These are phyloP conservation scores for Promerops cafer DNA, from an alignment of 2,113 vertebrate genomes.

Conservation along the genomic window DNA sequence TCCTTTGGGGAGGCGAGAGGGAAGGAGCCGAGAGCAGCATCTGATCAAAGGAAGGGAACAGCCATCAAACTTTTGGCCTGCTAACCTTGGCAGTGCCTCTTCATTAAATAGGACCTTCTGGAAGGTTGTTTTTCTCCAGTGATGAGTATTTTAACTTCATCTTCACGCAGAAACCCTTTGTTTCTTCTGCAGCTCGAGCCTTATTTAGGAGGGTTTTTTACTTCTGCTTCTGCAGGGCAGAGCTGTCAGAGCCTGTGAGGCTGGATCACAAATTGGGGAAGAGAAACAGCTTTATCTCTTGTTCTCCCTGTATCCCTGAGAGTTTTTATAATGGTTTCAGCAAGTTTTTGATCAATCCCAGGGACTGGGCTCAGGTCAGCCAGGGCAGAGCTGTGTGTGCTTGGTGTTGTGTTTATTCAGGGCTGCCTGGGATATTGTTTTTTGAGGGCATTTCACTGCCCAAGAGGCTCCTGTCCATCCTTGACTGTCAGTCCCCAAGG, in stretches of 20 bases:
- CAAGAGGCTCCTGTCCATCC: neutral
- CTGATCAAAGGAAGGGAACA: constrained; percentile 19
- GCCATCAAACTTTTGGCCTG: neutral
- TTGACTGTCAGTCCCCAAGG: neutral
- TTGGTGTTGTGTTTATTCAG: neutral
- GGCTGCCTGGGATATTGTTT: neutral
- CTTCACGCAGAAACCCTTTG: neutral
- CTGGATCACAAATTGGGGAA: neutral
- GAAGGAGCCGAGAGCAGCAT: neutral
- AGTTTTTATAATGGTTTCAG: neutral
- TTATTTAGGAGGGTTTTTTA: constrained; percentile 17
- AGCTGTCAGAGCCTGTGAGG: neutral
- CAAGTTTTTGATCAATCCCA: neutral
- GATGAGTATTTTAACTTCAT: neutral
- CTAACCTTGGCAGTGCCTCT: constrained; percentile 4
- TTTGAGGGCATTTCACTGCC: neutral
- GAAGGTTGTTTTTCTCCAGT: neutral
- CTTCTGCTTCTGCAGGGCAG: neutral
- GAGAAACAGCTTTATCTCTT: neutral
- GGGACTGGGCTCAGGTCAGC: neutral
- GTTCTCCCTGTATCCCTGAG: neutral
- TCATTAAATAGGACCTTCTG: constrained; percentile 6
- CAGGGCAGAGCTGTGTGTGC: neutral
- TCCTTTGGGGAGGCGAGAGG: neutral
- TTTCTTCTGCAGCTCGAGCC: neutral